Percentiles rank a stretch among this genome's conserved stretches.
phyloP scores from a whole-genome alignment of 2,797 vertebrate species.

The Cyprinodon diabolis region DNA sequence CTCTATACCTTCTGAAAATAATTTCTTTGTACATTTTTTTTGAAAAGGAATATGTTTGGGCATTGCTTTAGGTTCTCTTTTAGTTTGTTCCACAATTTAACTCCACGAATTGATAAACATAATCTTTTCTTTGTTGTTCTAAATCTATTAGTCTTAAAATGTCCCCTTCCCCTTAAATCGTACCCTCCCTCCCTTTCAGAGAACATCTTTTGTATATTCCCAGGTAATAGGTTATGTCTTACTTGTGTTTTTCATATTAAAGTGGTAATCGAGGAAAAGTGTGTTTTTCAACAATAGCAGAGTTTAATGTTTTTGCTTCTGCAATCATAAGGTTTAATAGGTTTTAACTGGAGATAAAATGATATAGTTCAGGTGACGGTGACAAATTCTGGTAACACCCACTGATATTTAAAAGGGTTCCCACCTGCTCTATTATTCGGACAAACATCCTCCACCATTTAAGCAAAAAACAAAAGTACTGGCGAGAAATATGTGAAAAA shows the following conservation, averaged over 20 bases:
- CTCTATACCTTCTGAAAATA: no score
- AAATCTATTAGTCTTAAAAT: no score
- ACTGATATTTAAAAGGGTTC: not conserved
- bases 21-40: no score
- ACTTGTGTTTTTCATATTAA: not conserved
- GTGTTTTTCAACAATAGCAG: constrained; percentile 25
- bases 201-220: no score
- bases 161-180: no score
- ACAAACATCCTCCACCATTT: not conserved
- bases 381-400: not conserved
- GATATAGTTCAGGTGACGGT: not conserved
- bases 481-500: not conserved
- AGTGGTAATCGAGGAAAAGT: constrained; percentile 37
- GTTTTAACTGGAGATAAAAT: not conserved
- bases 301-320: not conserved
- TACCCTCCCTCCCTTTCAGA: no score
- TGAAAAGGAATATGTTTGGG: no score
- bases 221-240: no score
- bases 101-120: no score
- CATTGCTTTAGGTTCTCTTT: no score
- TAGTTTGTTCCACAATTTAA: no score
- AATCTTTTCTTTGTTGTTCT: no score
- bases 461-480: not conserved
- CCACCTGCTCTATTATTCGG: not conserved
- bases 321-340: not conserved